phyloP scores from a whole-genome alignment of 2,888 invertebrate species.

The Bimastos eiseni region DNA sequence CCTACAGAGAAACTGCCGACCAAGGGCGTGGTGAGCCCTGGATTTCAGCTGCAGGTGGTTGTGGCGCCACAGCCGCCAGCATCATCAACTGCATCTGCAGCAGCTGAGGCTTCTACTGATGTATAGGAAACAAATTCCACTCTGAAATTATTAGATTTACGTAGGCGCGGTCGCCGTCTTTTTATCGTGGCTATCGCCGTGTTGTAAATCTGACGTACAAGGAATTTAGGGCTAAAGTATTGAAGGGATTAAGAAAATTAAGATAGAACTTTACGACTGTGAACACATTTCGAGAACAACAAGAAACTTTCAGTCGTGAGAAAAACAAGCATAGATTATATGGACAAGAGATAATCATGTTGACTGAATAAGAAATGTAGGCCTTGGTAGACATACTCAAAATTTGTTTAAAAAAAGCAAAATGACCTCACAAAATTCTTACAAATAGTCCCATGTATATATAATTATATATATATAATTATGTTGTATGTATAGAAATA shows the following conservation, averaged over 20 bases:
- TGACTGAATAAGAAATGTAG: background rate
- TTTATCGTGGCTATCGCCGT: background rate
- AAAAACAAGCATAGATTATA: background rate
- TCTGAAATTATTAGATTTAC: background rate
- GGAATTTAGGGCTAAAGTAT: background rate
- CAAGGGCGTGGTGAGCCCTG: background rate
- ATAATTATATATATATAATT: no score
- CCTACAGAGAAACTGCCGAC: background rate
- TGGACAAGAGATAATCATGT: background rate
- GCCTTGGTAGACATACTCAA: no score
- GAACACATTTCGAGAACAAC: background rate
- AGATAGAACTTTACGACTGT: background rate
- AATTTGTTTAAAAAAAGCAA: background rate
- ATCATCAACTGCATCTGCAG: background rate
- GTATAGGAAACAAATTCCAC: background rate
- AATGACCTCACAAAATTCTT: background rate
- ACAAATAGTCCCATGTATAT: no score
- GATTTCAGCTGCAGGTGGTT: background rate
- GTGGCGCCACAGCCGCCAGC: background rate
- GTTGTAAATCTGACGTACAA: background rate
- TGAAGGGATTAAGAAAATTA: background rate
- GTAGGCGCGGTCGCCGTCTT: background rate
- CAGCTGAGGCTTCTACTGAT: conserved; percentile 13
- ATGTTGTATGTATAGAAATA: no score
- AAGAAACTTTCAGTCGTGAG: background rate